These are phyloP conservation scores for Tenthredo distinguenda DNA, from an alignment of 2,888 invertebrate species.

Conservation along the genomic window DNA sequence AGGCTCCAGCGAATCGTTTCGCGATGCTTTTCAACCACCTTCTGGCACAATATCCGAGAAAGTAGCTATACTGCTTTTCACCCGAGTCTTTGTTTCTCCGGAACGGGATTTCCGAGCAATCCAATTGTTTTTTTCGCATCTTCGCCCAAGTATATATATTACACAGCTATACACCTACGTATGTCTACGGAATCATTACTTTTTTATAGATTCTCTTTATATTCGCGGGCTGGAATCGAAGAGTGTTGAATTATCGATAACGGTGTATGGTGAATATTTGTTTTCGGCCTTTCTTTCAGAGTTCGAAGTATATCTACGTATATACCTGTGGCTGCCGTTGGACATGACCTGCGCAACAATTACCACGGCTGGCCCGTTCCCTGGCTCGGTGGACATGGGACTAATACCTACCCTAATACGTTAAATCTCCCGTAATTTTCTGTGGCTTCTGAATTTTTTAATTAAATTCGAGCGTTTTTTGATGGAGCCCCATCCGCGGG, in stretches of 20 bases:
- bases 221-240: background rate
- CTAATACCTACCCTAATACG: conserved; percentile 50
- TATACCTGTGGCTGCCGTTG: conserved; percentile 41
- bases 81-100: background rate
- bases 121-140: background rate
- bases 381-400: conserved; percentile 36
- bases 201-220: background rate
- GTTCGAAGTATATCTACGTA: background rate
- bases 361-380: conserved; percentile 5
- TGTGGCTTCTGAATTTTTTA: conserved; percentile 69
- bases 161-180: background rate
- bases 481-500: conserved; percentile 62
- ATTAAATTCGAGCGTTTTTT: conserved; percentile 69
- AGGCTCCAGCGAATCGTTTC: background rate
- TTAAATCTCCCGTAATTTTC: conserved; percentile 58
- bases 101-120: background rate
- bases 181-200: background rate
- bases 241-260: background rate
- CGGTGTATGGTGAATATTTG: background rate
- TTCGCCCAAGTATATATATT: background rate
- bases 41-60: background rate
- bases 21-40: conserved; percentile 5
- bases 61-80: background rate
- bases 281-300: background rate
- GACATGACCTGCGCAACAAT: conserved; percentile 49